Conservation (phyloP, 53 echinoderm and acorn worm species). For the Glandiceps talaboti region DNA sequence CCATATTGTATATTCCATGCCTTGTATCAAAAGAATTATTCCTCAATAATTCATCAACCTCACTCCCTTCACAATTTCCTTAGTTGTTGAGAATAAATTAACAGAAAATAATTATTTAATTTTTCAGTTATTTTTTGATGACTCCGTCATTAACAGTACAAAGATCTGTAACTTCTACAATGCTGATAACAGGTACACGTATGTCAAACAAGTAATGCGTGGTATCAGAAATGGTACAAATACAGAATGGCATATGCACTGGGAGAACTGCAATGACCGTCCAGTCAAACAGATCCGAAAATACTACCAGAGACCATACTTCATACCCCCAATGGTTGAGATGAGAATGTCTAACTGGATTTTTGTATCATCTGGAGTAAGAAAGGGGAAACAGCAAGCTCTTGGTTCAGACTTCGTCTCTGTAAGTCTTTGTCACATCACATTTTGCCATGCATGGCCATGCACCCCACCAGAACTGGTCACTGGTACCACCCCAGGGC, state of each 20-base stretch:
- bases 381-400: neutral
- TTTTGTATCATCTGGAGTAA: neutral
- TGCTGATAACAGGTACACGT: neutral
- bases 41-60: too few relatives aligned
- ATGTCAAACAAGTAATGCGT: neutral
- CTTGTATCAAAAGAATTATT: too few relatives aligned
- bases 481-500: too few relatives aligned
- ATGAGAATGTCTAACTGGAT: slow-evolving; percentile 5
- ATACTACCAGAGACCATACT: slow-evolving; percentile 73
- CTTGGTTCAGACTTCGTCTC: neutral
- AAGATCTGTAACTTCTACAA: neutral
- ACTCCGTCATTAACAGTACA: neutral
- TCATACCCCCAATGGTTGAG: slow-evolving; percentile 81
- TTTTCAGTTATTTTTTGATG: neutral
- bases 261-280: slow-evolving; percentile 46
- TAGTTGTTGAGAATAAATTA: too few relatives aligned
- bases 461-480: too few relatives aligned
- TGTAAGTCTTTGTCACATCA: neutral
- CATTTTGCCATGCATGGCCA: too few relatives aligned
- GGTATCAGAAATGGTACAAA: neutral
- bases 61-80: too few relatives aligned
- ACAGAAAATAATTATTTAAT: too few relatives aligned
- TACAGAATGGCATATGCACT: neutral
- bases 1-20: too few relatives aligned
- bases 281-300: slow-evolving; percentile 51